Evolutionary conservation across 2,888 invertebrate species (phyloP), one percentile per base, ranked within the genome.

Genomic region (Tyria jacobaeae): DNA sequence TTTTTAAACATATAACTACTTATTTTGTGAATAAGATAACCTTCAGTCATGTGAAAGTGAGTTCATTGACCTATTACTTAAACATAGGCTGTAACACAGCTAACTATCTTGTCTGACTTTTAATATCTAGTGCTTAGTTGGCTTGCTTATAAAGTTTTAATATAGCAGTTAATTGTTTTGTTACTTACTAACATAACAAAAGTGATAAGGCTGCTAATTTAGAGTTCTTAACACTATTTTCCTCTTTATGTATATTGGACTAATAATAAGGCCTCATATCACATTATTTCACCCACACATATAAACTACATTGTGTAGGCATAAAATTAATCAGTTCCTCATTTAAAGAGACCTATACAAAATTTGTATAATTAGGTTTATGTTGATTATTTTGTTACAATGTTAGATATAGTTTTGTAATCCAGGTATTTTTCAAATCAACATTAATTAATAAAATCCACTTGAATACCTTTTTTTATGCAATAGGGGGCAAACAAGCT

Each of bases 1-100:
- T 51, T 61, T 67, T 72, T 60, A 60, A 57, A 73, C 68, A 62
- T 73, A 66, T 70, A 66, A 80, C 71, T 74, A 64, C 75, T 74
- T 75, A 79, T 78, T 82, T 79, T 77, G 71, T 78, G 76, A 76
- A 72, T 73, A 41, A 35, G 25, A 69, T 80, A 82, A 82, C 87
- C 88, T 85, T 87, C 82, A 79, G 77, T 72, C 68, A 81, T 84
- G 84, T 85, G 86, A 89, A 88, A 88, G 87, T 87, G 70, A 86
- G 89, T 85, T 88, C 86, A 86, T 73, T 88, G 86, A 87, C 87
- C 86, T 81, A 74, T 80, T 82, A 81, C 76, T 75, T 76, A 79
- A 76, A 78, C 68, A 63, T 82, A 78, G 76, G 76, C 73, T 79
- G 76, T 79, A 76, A 74, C 71, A 35, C 35, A 41, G 17, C 17